These are phyloP conservation scores for Tachystola acroxantha DNA, from an alignment of 2,888 invertebrate genomes.

Conservation along the genomic window DNA sequence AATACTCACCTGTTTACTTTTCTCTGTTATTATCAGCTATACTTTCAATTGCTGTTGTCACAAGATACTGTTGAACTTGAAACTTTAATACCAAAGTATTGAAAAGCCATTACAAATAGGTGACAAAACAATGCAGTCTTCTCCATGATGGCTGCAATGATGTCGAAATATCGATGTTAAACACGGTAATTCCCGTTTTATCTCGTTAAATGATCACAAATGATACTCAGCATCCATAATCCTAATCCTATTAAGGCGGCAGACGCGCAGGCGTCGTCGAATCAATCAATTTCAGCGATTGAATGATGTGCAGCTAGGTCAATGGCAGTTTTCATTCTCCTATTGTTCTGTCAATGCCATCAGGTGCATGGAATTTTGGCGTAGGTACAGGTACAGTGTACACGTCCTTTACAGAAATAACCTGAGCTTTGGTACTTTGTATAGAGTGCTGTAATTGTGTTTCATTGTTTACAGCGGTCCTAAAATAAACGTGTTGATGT, in stretches of 20 bases:
- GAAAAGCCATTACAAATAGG: no score
- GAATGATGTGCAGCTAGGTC: constrained; percentile 2
- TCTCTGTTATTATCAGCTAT: no score
- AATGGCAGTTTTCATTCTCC: not conserved
- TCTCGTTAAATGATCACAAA: no score
- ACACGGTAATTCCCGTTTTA: no score
- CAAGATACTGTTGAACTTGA: no score
- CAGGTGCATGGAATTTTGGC: constrained; percentile 43
- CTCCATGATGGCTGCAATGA: no score
- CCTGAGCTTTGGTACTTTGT: constrained; percentile 33
- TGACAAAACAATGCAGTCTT: no score
- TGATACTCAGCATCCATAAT: not conserved
- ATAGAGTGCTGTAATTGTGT: constrained; percentile 38
- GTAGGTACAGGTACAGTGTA: constrained; percentile 34
- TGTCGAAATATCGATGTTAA: no score
- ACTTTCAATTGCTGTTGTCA: no score
- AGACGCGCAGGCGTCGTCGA: constrained; percentile 23
- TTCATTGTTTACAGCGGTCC: constrained; percentile 36
- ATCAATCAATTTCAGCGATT: constrained; percentile 7
- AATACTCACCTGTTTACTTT: no score
- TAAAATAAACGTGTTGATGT: constrained; percentile 41
- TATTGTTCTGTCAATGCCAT: constrained; percentile 10
- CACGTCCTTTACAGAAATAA: constrained; percentile 50
- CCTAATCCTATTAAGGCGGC: not conserved
- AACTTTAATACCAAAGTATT: no score